These are phyloP conservation scores for Agrochola lota DNA, from an alignment of 2,888 invertebrate species.

Conservation along the genomic window DNA sequence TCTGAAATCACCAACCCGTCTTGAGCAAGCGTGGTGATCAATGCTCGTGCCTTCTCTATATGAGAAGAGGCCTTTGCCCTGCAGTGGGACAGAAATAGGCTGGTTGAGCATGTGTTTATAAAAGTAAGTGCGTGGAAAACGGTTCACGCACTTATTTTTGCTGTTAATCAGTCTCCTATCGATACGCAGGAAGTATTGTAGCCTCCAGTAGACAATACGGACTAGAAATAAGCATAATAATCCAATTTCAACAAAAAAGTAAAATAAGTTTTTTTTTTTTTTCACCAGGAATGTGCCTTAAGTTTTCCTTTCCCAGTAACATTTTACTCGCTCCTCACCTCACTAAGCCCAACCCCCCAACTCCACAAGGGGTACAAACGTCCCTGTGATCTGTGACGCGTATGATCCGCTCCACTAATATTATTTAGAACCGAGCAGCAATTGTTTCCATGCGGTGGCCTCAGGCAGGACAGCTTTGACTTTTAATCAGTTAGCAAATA, in stretches of 20 bases:
- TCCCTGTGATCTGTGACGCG: slow-evolving; percentile 85
- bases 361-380: slow-evolving; percentile 63
- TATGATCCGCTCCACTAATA: slow-evolving; percentile 85
- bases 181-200: background rate
- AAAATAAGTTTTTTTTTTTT: too few relatives aligned
- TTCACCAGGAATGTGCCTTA: too few relatives aligned
- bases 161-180: background rate
- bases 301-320: background rate
- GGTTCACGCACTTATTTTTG: background rate
- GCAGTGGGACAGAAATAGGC: too few relatives aligned
- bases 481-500: slow-evolving; percentile 89
- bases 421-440: slow-evolving; percentile 84
- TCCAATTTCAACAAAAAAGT: too few relatives aligned
- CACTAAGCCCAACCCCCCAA: slow-evolving; percentile 50
- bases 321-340: background rate
- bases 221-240: background rate
- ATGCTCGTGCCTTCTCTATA: too few relatives aligned
- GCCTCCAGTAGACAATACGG: background rate
- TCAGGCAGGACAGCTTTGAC: slow-evolving; percentile 86
- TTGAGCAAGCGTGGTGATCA: too few relatives aligned
- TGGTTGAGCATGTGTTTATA: too few relatives aligned
- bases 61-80: too few relatives aligned
- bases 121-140: background rate
- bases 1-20: too few relatives aligned
- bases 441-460: slow-evolving; percentile 83